Percentiles rank a stretch among this genome's conserved stretches.
These are phyloP conservation scores for Burhinus bistriatus DNA, from an alignment of 2,113 vertebrate genomes.

Conservation along the genomic window DNA sequence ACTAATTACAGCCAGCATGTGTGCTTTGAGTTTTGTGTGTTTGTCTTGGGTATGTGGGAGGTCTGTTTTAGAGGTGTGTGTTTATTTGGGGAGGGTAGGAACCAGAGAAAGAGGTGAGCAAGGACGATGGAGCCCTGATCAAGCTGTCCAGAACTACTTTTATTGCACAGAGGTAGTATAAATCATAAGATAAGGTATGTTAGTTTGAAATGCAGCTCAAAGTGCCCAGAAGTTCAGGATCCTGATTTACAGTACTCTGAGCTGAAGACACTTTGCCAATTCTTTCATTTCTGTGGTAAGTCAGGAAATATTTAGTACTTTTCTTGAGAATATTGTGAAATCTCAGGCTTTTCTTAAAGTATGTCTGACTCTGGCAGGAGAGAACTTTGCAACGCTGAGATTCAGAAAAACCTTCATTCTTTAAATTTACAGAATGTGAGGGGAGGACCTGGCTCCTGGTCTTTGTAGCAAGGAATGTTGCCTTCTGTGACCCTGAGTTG, in stretches of 20 bases:
- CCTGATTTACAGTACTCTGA: neutral
- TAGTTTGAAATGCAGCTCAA: neutral
- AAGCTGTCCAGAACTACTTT: neutral
- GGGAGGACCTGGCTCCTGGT: neutral
- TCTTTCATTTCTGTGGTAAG: neutral
- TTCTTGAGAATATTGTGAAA: neutral
- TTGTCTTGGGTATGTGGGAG: neutral
- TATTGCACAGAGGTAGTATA: neutral
- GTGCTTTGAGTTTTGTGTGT: neutral
- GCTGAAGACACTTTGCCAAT: neutral
- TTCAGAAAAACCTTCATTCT: neutral
- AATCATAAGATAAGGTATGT: neutral
- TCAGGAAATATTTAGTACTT: neutral
- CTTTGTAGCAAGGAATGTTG: neutral
- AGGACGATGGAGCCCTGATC: neutral
- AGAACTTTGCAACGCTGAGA: neutral
- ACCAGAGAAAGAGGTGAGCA: neutral
- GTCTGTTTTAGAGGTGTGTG: fast-evolving
- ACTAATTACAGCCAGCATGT: neutral
- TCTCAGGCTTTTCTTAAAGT: neutral
- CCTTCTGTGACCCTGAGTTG: neutral
- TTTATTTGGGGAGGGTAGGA: neutral
- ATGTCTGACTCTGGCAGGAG: neutral
- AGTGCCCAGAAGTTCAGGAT: neutral
- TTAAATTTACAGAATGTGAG: neutral